Percentiles rank a stretch among this genome's conserved stretches.
These are phyloP conservation scores for Amazona ochrocephala DNA, from an alignment of 2,797 vertebrate genomes.

Conservation along the genomic window DNA sequence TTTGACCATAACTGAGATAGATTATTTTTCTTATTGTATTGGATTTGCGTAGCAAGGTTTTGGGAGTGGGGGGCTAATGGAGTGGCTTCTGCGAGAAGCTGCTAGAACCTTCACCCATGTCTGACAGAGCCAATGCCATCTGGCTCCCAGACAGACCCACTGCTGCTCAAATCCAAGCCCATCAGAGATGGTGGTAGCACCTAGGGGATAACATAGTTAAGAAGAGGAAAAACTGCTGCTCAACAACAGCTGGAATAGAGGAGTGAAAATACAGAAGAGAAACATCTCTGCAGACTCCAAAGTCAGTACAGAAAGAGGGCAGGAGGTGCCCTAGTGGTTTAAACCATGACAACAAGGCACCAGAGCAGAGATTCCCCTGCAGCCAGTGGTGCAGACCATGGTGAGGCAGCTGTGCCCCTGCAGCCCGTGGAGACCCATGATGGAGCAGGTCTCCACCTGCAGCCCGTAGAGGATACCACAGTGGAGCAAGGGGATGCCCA, in stretches of 20 bases:
- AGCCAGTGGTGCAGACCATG: fast-evolving
- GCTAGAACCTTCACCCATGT: not conserved
- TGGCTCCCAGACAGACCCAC: fast-evolving
- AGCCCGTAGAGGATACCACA: too few relatives aligned
- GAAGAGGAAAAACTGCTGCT: not conserved
- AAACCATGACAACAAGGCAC: not conserved
- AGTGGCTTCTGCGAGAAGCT: not conserved
- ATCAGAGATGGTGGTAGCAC: not conserved
- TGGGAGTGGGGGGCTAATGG: not conserved
- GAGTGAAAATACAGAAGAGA: not conserved
- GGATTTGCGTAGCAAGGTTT: not conserved
- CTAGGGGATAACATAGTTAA: not conserved
- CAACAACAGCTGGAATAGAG: not conserved
- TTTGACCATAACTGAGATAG: not conserved
- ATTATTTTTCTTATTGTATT: not conserved
- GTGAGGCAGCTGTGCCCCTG: not conserved
- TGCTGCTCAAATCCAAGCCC: not conserved
- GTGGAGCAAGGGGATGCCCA: not conserved
- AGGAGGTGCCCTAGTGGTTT: not conserved
- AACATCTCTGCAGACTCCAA: not conserved
- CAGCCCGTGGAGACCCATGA: not conserved
- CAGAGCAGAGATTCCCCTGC: not conserved
- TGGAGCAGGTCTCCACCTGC: not conserved
- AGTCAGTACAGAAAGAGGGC: not conserved
- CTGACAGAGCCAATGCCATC: not conserved